Evolutionary conservation across 2,888 invertebrate species (phyloP).

Genomic region (Epistrophe eligans): DNA sequence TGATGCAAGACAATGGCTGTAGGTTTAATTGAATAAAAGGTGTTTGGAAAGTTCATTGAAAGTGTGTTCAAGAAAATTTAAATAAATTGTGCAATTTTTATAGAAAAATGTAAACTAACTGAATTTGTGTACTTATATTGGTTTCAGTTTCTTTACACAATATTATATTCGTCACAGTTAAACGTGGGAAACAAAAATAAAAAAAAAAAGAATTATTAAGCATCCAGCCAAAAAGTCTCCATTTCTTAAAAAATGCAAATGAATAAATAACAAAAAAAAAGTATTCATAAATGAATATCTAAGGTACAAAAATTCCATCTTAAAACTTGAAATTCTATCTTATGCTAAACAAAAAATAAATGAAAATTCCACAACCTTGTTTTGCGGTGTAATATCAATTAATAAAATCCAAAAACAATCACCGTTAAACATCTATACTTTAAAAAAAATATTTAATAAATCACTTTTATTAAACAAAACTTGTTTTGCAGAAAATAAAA

Average conservation of each 20-base stretch:
- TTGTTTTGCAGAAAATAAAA: background rate
- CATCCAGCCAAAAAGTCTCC: too few relatives aligned
- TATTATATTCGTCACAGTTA: too few relatives aligned
- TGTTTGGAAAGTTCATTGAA: background rate
- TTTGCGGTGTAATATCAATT: background rate
- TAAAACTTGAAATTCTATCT: background rate
- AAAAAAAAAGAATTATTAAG: too few relatives aligned
- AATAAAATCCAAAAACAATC: slow-evolving; percentile 1
- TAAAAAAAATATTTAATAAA: background rate
- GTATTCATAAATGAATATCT: too few relatives aligned
- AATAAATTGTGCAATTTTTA: too few relatives aligned
- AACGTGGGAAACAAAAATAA: too few relatives aligned
- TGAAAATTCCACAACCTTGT: background rate
- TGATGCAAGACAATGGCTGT: slow-evolving; percentile 88
- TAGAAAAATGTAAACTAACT: too few relatives aligned
- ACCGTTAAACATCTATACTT: background rate
- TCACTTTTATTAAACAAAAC: background rate
- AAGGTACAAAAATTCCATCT: background rate
- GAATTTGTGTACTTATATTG: too few relatives aligned
- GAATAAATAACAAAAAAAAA: too few relatives aligned
- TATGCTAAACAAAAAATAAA: background rate
- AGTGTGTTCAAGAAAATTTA: background rate
- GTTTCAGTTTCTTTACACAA: too few relatives aligned
- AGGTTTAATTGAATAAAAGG: background rate
- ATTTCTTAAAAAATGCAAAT: too few relatives aligned